Conservation (phyloP, 2,113 vertebrate species). For the Syngnathoides biaculeatus region DNA sequence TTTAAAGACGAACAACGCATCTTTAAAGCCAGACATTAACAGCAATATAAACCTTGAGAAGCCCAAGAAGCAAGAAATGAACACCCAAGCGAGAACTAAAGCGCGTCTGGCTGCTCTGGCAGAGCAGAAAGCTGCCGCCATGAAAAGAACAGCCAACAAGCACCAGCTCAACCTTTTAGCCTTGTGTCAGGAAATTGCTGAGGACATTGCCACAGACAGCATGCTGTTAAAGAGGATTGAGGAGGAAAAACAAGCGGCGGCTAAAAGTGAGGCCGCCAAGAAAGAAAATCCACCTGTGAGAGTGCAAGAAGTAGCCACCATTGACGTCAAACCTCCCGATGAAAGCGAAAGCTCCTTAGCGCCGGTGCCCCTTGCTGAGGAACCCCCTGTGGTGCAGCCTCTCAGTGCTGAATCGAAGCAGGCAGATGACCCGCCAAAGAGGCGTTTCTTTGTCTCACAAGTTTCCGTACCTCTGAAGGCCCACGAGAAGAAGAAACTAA, state of each 20-base stretch:
- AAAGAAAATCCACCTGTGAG: conserved; percentile 33
- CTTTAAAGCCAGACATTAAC: conserved; percentile 21
- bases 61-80: conserved; percentile 77
- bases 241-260: conserved; percentile 58
- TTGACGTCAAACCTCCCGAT: conserved; percentile 31
- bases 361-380: conserved; percentile 44
- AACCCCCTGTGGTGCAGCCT: conserved; percentile 16
- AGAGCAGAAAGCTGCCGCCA: conserved; percentile 71
- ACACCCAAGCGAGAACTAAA: conserved; percentile 77
- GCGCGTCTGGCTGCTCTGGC: conserved; percentile 74
- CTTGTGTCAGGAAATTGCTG: conserved; percentile 95
- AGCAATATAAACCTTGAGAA: conserved; percentile 33
- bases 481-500: conserved; percentile 80
- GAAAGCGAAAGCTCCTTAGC: conserved; percentile 42
- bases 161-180: conserved; percentile 90
- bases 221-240: conserved; percentile 84
- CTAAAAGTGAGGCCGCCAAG: conserved; percentile 41
- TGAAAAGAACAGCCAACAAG: conserved; percentile 70
- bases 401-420: conserved; percentile 9
- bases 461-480: conserved; percentile 84
- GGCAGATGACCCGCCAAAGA: conserved; percentile 73
- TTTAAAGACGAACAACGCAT: conserved; percentile 19
- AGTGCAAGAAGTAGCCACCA: conserved; percentile 13
- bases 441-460: conserved; percentile 91
- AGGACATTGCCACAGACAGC: conserved; percentile 95